Conservation (phyloP, 2,113 vertebrate species). For the Clinocottus analis region DNA sequence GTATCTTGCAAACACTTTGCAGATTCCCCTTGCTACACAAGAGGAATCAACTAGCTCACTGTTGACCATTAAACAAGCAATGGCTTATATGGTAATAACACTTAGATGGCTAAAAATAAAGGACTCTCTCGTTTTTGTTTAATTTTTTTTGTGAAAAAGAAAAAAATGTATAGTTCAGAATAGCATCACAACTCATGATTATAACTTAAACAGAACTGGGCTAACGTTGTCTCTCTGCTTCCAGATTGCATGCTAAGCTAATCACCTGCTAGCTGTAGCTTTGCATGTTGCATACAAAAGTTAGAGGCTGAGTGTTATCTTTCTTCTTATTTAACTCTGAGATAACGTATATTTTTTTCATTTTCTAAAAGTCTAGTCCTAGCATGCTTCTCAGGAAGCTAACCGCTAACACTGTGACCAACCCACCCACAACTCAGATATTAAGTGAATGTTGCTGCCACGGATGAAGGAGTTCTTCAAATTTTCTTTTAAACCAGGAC, state of each 20-base stretch:
- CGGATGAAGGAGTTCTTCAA: neutral
- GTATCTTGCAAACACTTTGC: no score
- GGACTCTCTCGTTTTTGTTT: neutral
- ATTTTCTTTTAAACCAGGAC: slow-evolving; percentile 8
- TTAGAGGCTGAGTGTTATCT: neutral
- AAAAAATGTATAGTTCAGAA: neutral
- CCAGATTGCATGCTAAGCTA: neutral
- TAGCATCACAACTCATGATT: neutral
- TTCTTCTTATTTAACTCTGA: neutral
- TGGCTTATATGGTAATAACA: no score
- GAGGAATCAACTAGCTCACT: neutral
- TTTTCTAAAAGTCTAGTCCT: neutral
- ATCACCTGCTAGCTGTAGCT: neutral
- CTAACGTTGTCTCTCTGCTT: neutral
- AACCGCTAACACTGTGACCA: neutral
- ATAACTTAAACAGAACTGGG: neutral
- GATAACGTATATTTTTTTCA: neutral
- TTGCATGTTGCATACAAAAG: neutral
- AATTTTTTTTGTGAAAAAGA: neutral
- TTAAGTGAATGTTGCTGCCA: neutral
- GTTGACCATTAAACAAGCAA: neutral
- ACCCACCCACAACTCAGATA: neutral
- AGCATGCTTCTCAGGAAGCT: neutral
- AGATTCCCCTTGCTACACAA: no score
- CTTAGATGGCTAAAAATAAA: no score